Percentiles rank a stretch among this genome's conserved stretches.
Conservation (phyloP, 2,113 vertebrate genomes). For the Gasterosteus aculeatus region DNA sequence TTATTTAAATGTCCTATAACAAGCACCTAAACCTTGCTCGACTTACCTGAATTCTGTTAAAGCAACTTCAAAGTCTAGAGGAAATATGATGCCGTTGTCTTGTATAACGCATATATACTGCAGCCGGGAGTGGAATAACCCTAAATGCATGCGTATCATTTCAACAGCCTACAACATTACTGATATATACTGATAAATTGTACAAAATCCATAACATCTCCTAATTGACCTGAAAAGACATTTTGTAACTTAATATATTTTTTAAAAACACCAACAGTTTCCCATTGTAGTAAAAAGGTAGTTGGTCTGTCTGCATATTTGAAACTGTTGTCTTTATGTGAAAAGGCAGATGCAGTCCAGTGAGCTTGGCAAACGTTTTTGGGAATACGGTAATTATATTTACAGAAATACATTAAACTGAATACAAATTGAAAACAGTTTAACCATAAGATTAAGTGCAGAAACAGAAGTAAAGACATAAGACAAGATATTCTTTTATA, state of each 20-base stretch:
- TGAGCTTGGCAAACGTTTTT: not conserved
- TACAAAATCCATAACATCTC: too few species aligned
- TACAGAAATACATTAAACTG: not conserved
- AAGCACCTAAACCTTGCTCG: too few species aligned
- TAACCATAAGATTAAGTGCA: not conserved
- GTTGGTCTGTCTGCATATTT: not conserved
- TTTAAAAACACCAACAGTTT: not conserved
- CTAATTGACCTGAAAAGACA: not conserved
- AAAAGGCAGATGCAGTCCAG: not conserved
- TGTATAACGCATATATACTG: too few species aligned
- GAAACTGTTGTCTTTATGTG: not conserved
- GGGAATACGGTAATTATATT: not conserved
- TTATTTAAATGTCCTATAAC: too few species aligned
- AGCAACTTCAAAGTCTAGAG: too few species aligned
- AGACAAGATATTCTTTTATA: slow-evolving; percentile 39
- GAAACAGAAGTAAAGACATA: slow-evolving; percentile 29
- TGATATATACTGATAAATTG: too few species aligned
- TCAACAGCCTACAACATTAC: too few species aligned
- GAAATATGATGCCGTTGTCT: too few species aligned
- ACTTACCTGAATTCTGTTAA: too few species aligned
- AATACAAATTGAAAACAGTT: not conserved
- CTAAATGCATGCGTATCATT: too few species aligned
- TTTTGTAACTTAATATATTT: too few species aligned
- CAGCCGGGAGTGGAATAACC: too few species aligned
- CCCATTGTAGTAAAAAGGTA: not conserved